Evolutionary conservation across 2,888 invertebrate genomes (phyloP).

Genomic region (Tenthredo distinguenda): DNA sequence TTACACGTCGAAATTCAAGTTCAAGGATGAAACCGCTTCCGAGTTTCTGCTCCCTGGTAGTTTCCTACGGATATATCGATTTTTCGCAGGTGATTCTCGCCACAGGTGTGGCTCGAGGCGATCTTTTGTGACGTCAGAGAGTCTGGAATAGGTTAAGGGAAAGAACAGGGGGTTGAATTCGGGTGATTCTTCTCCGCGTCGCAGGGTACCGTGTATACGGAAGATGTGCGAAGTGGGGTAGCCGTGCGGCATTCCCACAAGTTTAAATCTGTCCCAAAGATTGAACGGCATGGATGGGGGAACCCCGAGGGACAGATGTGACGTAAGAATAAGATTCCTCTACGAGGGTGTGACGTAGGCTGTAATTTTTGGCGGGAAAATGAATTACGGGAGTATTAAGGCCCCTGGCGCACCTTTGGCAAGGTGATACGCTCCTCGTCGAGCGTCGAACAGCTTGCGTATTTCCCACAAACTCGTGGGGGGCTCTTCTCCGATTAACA

Average conservation of each 20-base stretch:
- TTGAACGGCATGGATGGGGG: not conserved
- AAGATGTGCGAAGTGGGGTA: not conserved
- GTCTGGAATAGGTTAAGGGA: not conserved
- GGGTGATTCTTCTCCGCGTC: not conserved
- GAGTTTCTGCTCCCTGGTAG: no score
- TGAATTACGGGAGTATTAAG: not conserved
- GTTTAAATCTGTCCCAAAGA: not conserved
- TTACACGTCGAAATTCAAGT: not conserved
- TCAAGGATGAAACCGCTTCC: not conserved
- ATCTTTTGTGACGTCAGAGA: conserved; percentile 3
- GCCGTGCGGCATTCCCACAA: not conserved
- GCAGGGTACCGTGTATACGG: not conserved
- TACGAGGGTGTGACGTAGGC: conserved; percentile 50
- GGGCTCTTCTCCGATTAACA: not conserved
- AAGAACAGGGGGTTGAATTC: not conserved
- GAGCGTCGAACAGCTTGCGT: conserved; percentile 34
- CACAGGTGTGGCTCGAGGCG: conserved; percentile 1
- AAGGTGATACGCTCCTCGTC: not conserved
- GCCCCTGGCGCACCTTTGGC: conserved; percentile 13
- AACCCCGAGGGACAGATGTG: conserved; percentile 16
- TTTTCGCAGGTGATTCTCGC: not conserved
- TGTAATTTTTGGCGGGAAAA: conserved; percentile 44
- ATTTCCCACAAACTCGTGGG: conserved; percentile 39
- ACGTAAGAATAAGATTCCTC: conserved; percentile 37
- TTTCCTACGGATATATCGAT: not conserved